Evolutionary conservation across 2,797 vertebrate species (phyloP).

Genomic region (Anguilla anguilla): DNA sequence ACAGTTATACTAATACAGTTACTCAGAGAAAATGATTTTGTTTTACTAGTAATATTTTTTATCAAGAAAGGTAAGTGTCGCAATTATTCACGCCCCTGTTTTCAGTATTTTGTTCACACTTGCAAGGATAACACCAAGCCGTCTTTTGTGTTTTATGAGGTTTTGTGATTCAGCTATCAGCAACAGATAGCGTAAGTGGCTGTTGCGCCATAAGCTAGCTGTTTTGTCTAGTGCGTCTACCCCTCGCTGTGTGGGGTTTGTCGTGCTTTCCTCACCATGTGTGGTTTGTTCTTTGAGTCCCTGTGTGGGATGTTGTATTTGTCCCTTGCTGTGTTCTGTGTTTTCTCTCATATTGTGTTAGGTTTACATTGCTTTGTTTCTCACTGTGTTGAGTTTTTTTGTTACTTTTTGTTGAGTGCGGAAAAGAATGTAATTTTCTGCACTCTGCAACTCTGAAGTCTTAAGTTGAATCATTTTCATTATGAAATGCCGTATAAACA

Average conservation of each 20-base stretch:
- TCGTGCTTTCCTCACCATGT: background rate
- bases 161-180: too few species aligned
- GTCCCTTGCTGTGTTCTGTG: background rate
- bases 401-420: background rate
- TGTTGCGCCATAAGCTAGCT: too few species aligned
- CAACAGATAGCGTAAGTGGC: too few species aligned
- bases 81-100: too few species aligned
- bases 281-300: background rate
- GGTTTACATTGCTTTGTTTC: background rate
- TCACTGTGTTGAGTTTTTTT: background rate
- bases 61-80: too few species aligned
- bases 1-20: too few species aligned
- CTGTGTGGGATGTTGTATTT: background rate
- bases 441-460: background rate
- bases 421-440: background rate
- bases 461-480: background rate
- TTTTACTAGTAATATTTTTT: too few species aligned
- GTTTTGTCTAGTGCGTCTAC: too few species aligned
- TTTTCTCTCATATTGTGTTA: background rate
- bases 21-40: too few species aligned
- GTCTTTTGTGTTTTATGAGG: too few species aligned
- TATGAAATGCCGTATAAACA: background rate
- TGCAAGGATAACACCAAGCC: too few species aligned
- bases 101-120: too few species aligned
- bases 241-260: background rate